Base-by-base conservation (phyloP, 2,888 invertebrate genomes). In the Eulithis prunata region DNA sequence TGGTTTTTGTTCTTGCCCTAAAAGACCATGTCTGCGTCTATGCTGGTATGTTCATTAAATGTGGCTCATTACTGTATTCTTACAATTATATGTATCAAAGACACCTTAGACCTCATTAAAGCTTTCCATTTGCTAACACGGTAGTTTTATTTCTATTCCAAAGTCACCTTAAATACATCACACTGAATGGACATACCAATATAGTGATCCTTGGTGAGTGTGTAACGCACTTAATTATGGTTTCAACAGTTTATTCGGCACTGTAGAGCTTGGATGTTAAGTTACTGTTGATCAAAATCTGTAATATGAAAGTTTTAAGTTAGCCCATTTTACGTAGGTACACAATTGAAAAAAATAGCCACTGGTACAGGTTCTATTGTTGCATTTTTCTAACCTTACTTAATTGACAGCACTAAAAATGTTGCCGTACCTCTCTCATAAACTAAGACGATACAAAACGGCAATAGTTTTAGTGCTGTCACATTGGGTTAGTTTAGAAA, bases 11-110 rank as follows among this genome's bases (percentile, higher is more conserved):
- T 74, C 70, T 76, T 76, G 77, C 71, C 79, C 76, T 75, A 72
- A 69, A 69, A 71, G 68, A 71, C 69, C 70, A 71, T 72, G 75
- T 75, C 68, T 59, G 62, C 78, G 78, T 79, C 67, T 86, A 87
- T 89, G 90, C 81, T 90, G 91, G 92, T 91, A 92, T 92, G 91
- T 91, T 88, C 91, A 90, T 87, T 84, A 74, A 46, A 79, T 78
- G 78, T 79, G 79, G 74, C 76, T 43, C 80, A 79, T 75, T 74
- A 77, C 78, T 81, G 77, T 84, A 83, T 86, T 80, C 83, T 79
- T 74, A 74, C 43, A 43, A 76, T 74, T 32, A 74, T 78, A 74
- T 90, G 88, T 91, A 88, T 85, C 84, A 81, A 83, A 85, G 78
- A 85, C 83, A 85, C 81, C 8, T 32, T 90, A 86, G 84, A 89